Evolutionary conservation across 2,797 vertebrate species (phyloP).

Genomic region (Hafferia zeledoni): DNA sequence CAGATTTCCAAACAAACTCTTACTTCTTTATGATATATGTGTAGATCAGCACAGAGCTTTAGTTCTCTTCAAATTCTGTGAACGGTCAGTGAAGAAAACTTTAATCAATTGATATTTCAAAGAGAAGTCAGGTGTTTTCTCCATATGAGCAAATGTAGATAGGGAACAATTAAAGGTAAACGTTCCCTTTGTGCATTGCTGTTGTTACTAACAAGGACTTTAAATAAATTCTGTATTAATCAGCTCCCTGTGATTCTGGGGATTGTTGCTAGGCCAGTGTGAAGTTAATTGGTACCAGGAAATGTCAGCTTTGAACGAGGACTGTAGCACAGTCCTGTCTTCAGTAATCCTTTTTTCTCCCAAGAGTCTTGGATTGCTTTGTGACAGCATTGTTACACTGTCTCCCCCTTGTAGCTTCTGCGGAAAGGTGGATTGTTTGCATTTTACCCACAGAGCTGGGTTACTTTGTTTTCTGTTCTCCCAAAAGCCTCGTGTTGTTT

Average conservation of each 20-base stretch:
- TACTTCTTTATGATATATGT: accelerated
- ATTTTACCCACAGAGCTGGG: background rate
- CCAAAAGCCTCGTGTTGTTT: background rate
- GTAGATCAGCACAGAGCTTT: background rate
- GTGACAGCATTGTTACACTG: background rate
- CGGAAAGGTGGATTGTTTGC: background rate
- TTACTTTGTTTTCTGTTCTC: background rate
- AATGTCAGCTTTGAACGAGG: background rate
- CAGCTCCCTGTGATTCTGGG: background rate
- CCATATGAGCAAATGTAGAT: background rate
- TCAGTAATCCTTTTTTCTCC: background rate
- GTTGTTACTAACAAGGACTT: background rate
- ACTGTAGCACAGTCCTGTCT: background rate
- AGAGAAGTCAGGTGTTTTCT: background rate
- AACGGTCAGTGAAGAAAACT: background rate
- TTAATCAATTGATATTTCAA: background rate
- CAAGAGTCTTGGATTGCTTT: background rate
- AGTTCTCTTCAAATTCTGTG: background rate
- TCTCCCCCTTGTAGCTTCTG: background rate
- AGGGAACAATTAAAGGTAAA: background rate
- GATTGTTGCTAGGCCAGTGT: background rate
- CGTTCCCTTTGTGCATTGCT: background rate
- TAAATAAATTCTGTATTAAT: background rate
- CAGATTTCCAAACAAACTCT: background rate
- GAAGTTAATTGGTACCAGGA: background rate